Evolutionary conservation across 2,888 invertebrate species (phyloP).

Genomic region (Machimus atricapillus): DNA sequence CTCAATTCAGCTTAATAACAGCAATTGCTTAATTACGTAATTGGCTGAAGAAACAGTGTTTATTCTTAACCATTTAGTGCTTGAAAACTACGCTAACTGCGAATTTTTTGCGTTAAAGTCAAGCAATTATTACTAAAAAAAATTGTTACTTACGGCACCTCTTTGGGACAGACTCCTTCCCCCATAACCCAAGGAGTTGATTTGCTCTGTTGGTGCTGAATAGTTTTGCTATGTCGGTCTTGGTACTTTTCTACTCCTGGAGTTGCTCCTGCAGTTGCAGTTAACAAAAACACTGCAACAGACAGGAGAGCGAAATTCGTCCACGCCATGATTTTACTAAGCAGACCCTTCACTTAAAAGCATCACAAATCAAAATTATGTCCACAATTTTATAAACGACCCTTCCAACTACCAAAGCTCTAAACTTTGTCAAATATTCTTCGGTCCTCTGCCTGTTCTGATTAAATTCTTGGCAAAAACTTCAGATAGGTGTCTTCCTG

Average conservation of each 20-base stretch:
- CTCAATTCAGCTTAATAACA: neutral
- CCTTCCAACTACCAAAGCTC: neutral
- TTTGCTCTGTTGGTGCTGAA: neutral
- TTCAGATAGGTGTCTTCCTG: neutral
- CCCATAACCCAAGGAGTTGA: neutral
- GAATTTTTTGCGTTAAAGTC: too few relatives aligned
- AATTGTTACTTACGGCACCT: neutral
- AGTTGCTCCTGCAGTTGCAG: neutral
- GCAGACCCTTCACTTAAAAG: neutral
- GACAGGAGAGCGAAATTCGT: neutral
- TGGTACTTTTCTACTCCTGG: conserved; percentile 15
- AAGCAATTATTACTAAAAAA: neutral
- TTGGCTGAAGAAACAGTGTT: too few relatives aligned
- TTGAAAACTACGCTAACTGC: too few relatives aligned
- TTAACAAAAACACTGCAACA: neutral
- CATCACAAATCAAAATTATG: neutral
- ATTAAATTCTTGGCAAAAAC: neutral
- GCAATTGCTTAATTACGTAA: neutral
- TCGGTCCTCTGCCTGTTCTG: neutral
- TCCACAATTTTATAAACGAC: neutral
- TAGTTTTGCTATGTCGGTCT: neutral
- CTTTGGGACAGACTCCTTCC: neutral
- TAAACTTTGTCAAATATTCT: neutral
- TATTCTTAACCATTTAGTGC: too few relatives aligned
- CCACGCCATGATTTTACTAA: neutral